Evolutionary conservation across 2,113 vertebrate species (phyloP), one percentile per base, ranked within the genome.

Genomic region (Varanus salvator): DNA sequence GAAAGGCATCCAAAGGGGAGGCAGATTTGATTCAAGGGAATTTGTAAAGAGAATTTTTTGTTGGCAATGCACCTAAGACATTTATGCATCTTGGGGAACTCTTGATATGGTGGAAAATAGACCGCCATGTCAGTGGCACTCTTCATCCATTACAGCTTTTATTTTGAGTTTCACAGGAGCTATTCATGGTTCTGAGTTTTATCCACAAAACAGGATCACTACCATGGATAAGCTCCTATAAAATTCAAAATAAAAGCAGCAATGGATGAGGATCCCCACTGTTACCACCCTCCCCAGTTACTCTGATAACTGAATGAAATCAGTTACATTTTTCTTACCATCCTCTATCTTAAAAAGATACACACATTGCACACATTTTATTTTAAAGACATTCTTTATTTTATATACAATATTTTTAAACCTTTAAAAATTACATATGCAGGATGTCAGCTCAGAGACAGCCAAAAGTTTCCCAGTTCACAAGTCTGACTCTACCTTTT

Each of bases 331-430:
- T 44, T 89, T 50, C 2, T 19, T 50, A 48, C 31, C 25, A 4
- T 48, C 74, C 15, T 34, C 19, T 86, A 72, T 52, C 66, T 57
- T 0, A 0, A 54, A 48, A 25, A 19, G 29, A 34, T 75, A 93
- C 90, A 38, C 84, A 91, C 52, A 91, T 75, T 90, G 91, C 44
- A 0, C 0, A 0, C 68, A 90, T 12, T 34, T 82, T 74, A 91
- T 93, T 96, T 95, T 97, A 96, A 97, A 97, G 96, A 96, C 95
- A 96, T 97, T 97, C 95, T 97, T 97, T 97, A 97, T 97, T 97
- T 96, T 95, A 97, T 97, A 96, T 96, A 97, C 96, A 97, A 96
- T 96, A 96, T 96, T 95, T 94, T 97, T 93, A 93, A 89, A 96
- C 96, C 93, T 96, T 94, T 97, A 97, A 96, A 97, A 97, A 96